Evolutionary conservation across 2,888 invertebrate genomes (phyloP), one percentile per base, ranked within the genome.

Genomic region (Pegoplata infirma): DNA sequence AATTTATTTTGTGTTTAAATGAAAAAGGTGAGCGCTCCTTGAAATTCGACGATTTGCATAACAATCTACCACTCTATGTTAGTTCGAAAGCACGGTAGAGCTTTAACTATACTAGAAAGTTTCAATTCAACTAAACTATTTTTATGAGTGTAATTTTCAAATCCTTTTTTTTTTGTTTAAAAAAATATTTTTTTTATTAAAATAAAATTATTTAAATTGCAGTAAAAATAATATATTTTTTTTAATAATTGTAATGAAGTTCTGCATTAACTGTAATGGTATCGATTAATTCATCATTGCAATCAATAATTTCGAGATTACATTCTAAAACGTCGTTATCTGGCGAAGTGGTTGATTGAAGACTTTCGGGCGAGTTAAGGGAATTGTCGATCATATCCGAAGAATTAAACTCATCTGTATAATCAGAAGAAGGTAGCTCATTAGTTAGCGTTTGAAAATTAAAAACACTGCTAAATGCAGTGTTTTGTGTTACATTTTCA

Each of bases 211-310:
- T n/a, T n/a, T n/a, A n/a, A n/a, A n/a, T n/a, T n/a, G n/a, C n/a
- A n/a, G n/a, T n/a, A n/a, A n/a, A n/a, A n/a, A n/a, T n/a, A n/a
- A n/a, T n/a, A n/a, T n/a, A n/a, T n/a, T n/a, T n/a, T 17, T 25
- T 69, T 64, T 36, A 66, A 44, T 81, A 69, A 63, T 84, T 82
- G 68, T 82, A 86, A 36, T 82, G 82, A 12, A 86, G 72, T 58
- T 86, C 81, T 3, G 87, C 87, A 73, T 82, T 83, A 21, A 87
- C 85, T 17, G 81, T 83, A 4, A 86, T 80, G 49, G 84, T 81
- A 7, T 86, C 56, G 3, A 85, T 71, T 1, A 85, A 71, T n/a
- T 84, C 82, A 36, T 82, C 86, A 55, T 83, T 81, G 10, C 83
- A 84, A 56, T 74, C 82, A 1, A 86, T 69, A 19, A 87, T 83